phyloP scores from a whole-genome alignment of 2,113 vertebrate genomes.

The Ammodytes dubius region DNA sequence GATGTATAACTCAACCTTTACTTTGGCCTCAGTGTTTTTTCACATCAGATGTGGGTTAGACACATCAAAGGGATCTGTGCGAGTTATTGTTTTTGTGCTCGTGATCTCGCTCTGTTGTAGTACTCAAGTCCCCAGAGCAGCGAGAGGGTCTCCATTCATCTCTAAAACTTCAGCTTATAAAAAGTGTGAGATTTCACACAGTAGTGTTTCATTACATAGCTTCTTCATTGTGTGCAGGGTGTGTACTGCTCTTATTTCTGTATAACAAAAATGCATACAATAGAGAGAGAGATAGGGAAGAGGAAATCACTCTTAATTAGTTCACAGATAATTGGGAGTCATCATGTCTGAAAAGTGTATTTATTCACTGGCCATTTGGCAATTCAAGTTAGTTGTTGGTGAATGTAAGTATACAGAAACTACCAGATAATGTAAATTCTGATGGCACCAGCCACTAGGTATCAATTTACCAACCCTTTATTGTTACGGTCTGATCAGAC shows the following conservation, averaged over 20 bases:
- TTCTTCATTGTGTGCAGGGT: conserved; percentile 54
- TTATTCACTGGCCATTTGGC: conserved; percentile 12
- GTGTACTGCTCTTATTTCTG: background rate
- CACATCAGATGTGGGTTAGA: background rate
- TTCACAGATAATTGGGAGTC: conserved; percentile 22
- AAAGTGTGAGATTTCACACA: conserved; percentile 25
- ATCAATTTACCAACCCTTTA: conserved; percentile 26
- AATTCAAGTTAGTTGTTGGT: conserved; percentile 7
- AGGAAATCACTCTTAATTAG: background rate
- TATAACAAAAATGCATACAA: background rate
- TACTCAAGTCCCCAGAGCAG: background rate
- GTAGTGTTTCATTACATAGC: conserved; percentile 32
- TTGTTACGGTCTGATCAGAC: conserved; percentile 24
- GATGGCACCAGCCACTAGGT: conserved; percentile 10
- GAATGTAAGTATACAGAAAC: conserved; percentile 14
- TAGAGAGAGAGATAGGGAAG: background rate
- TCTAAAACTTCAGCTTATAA: background rate
- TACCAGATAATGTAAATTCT: background rate
- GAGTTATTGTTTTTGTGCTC: conserved; percentile 27
- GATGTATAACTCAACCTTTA: conserved; percentile 18
- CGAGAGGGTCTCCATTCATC: background rate
- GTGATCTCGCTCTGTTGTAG: background rate
- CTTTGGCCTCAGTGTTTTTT: conserved; percentile 27
- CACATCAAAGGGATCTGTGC: conserved; percentile 2
- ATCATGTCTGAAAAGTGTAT: conserved; percentile 17